phyloP scores from a whole-genome alignment of 2,113 vertebrate genomes.

The Epinephelus moara region DNA sequence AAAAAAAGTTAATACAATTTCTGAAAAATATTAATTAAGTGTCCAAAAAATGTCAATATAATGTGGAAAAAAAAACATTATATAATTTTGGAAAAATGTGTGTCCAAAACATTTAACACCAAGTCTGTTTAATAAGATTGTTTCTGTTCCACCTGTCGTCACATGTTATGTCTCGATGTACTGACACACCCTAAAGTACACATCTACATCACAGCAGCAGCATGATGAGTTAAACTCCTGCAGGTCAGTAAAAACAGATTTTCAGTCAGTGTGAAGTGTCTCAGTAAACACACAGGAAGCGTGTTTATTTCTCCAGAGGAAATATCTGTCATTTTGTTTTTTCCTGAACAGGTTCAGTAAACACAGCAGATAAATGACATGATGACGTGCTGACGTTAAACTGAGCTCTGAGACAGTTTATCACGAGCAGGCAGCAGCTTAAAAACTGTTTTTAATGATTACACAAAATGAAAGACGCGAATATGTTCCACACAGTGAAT shows the following conservation, averaged over 20 bases:
- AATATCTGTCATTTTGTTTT: no score
- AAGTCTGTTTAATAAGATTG: no score
- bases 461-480: not conserved
- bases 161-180: not conserved
- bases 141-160: not conserved
- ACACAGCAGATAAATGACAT: not conserved
- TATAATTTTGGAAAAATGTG: no score
- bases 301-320: not conserved
- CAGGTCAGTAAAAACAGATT: no score
- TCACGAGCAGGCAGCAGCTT: not conserved
- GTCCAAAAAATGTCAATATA: no score
- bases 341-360: no score
- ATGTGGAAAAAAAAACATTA: no score
- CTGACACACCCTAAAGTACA: not conserved
- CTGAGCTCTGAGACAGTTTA: not conserved
- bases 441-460: not conserved
- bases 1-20: no score
- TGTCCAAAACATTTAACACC: no score
- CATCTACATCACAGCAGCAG: not conserved
- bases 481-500: not conserved
- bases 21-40: no score
- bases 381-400: no score
- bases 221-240: no score
- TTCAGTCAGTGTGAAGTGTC: not conserved
- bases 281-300: not conserved